Evolutionary conservation across 2,797 vertebrate genomes (phyloP).

Genomic region (Amphiprion clarkii): DNA sequence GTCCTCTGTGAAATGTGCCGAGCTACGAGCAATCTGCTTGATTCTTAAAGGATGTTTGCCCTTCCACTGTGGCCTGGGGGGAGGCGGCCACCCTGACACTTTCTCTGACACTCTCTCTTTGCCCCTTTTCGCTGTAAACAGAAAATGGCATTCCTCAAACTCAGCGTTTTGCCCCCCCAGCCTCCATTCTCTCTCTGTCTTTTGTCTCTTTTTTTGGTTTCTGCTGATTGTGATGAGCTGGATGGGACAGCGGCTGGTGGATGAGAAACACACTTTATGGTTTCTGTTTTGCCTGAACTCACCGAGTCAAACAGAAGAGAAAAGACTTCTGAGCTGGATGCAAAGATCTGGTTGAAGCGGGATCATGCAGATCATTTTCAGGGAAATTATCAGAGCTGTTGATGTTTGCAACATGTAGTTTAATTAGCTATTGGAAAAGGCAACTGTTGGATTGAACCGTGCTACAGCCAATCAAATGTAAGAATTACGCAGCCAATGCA

Average conservation of each 20-base stretch:
- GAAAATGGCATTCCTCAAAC: conserved; percentile 78
- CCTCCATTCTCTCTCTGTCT: conserved; percentile 60
- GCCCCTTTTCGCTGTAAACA: conserved; percentile 69
- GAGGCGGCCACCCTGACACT: conserved; percentile 62
- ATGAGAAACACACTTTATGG: neutral
- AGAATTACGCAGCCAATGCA: no score
- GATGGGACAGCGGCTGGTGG: conserved; percentile 31
- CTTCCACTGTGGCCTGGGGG: conserved; percentile 55
- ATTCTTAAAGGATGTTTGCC: conserved; percentile 76
- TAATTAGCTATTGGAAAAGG: no score
- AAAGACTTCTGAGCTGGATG: no score
- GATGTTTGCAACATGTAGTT: no score
- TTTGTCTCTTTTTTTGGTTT: conserved; percentile 60
- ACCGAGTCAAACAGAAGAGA: no score
- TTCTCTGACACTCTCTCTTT: conserved; percentile 71
- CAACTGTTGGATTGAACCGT: no score
- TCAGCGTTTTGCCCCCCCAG: conserved; percentile 70
- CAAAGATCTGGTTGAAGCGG: no score
- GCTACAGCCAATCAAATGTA: no score
- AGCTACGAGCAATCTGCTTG: conserved; percentile 47
- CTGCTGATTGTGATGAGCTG: conserved; percentile 68
- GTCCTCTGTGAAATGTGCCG: conserved; percentile 62
- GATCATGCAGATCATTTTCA: no score
- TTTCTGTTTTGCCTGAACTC: no score
- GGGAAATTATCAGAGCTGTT: no score